Conservation (phyloP, 1,140 invertebrate species). For the Rhyacophila brunnea region DNA sequence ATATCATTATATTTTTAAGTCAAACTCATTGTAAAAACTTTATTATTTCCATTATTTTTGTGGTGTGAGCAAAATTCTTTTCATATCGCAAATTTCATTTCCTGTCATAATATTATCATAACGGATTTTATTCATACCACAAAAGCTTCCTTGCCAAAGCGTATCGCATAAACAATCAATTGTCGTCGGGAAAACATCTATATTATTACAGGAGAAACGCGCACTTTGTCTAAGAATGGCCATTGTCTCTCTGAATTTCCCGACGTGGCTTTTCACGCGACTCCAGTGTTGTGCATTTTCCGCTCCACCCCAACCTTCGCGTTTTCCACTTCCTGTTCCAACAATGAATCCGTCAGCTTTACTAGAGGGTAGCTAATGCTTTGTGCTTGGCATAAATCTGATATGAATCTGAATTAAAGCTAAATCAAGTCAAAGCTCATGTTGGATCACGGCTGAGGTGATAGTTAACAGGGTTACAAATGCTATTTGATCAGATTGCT, state of each 20-base stretch:
- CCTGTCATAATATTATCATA: too few species aligned
- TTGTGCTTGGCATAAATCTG: slow-evolving; percentile 26
- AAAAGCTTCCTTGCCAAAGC: too few species aligned
- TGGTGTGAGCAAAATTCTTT: too few species aligned
- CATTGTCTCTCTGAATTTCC: slow-evolving; percentile 9
- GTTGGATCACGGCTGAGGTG: slow-evolving; percentile 30
- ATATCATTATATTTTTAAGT: too few species aligned
- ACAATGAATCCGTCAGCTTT: slow-evolving; percentile 24
- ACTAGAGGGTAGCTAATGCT: slow-evolving; percentile 22
- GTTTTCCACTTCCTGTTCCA: slow-evolving; percentile 22
- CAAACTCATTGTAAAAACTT: too few species aligned
- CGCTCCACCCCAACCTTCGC: slow-evolving; percentile 1
- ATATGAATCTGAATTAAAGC: slow-evolving; percentile 29
- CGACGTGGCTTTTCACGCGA: not conserved
- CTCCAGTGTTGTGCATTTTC: slow-evolving; percentile 8
- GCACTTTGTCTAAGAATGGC: not conserved
- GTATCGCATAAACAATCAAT: not conserved
- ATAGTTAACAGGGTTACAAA: slow-evolving; percentile 23
- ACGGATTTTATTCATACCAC: too few species aligned
- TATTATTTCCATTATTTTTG: too few species aligned
- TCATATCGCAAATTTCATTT: too few species aligned
- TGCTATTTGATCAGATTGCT: slow-evolving; percentile 25
- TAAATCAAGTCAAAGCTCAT: slow-evolving; percentile 23
- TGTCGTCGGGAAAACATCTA: not conserved
- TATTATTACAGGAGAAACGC: too few species aligned